Evolutionary conservation across 2,113 vertebrate species (phyloP).

Genomic region (Heterotilapia buettikoferi): DNA sequence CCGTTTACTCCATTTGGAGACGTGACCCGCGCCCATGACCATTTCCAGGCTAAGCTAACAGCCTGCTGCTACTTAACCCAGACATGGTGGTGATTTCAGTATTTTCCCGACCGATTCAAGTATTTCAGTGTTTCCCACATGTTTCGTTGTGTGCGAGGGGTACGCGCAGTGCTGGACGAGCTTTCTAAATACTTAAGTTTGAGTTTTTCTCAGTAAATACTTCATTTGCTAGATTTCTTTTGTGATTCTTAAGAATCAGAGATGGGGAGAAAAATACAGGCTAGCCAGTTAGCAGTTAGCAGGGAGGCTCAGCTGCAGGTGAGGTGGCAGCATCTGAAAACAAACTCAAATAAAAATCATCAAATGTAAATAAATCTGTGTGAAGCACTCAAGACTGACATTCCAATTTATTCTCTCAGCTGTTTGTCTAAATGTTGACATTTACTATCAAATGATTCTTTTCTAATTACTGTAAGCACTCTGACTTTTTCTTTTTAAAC

Average conservation of each 20-base stretch:
- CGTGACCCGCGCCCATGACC: rapidly evolving
- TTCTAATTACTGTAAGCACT: neutral
- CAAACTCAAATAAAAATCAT: neutral
- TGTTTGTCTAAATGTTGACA: neutral
- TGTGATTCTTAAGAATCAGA: neutral
- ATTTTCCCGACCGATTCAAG: neutral
- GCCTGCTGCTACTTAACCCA: neutral
- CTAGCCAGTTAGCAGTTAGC: neutral
- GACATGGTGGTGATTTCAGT: neutral
- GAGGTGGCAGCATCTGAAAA: neutral
- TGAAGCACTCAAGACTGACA: neutral
- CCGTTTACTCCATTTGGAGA: rapidly evolving
- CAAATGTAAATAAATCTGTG: neutral
- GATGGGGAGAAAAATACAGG: neutral
- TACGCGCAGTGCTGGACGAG: neutral
- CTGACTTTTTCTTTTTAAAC: neutral
- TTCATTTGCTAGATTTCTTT: neutral
- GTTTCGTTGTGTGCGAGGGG: neutral
- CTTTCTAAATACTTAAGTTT: neutral
- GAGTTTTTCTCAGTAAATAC: neutral
- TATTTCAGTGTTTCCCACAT: neutral
- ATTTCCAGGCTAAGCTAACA: neutral
- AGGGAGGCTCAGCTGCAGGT: neutral
- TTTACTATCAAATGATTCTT: neutral
- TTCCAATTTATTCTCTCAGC: neutral